Base-by-base conservation (phyloP, 2,113 vertebrate genomes). In the Sigmodon hispidus region DNA sequence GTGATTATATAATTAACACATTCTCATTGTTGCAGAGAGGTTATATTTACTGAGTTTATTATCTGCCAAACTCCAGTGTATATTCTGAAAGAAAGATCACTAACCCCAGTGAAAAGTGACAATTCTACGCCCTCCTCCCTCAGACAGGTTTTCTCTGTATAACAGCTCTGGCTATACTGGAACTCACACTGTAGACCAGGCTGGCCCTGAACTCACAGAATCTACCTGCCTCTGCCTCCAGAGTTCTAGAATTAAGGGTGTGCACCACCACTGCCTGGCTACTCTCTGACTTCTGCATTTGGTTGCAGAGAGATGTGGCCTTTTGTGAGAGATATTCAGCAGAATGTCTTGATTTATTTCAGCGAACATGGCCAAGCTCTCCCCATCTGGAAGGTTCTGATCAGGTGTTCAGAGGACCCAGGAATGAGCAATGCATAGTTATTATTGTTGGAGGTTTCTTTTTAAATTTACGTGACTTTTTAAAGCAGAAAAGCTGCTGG, bases 1-100 rank as follows among this genome's bases (percentile, higher is more conserved):
- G 5, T 26, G 57, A 29, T 79, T 92, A 63, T 16, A 86, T 9
- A 92, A 55, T 48, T 34, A 77, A 83, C 61, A 85, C 1, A 34
- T 24, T 88, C 29, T 90, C 40, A 55, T 77, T 80, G 50, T 73
- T 90, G 45, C 13, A 95, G 50, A 91, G 81, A 90, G 94, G 90
- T 57, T 59, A n/a, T 50, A 72, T 61, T 94, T 80, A 75, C 69
- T 76, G 34, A 70, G 24, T 52, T 91, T 95, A 65, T 90, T 87
- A 48, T 84, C 45, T 63, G 80, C 59, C 26, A 89, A 48, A 19
- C 43, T 70, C 52, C 52, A 72, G 43, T n/a, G 17, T 65, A 72
- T 76, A 63, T 86, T 89, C 50, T 79, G 16, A 36, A 79, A 75
- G n/a, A 92, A 83, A 61, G 91, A 61, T 34, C 87, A 73, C n/a